phyloP scores from a whole-genome alignment of 2,888 invertebrate species.

The Spilarctia lutea region DNA sequence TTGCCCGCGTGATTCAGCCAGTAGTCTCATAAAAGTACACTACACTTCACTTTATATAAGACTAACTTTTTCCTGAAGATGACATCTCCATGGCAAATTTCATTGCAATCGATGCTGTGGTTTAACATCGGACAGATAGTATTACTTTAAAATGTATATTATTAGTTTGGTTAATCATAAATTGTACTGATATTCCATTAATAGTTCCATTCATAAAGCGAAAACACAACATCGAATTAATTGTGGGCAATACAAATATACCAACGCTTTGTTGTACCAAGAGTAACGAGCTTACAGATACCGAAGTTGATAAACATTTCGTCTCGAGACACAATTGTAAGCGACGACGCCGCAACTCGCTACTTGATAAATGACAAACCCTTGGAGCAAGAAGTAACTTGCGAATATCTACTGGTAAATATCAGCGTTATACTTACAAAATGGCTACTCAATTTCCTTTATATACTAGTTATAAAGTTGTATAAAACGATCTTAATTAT shows the following conservation, averaged over 20 bases:
- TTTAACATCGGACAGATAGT: no score
- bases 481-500: background rate
- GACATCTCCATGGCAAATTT: no score
- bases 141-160: no score
- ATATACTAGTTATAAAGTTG: background rate
- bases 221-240: background rate
- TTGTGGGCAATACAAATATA: background rate
- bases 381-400: constrained; percentile 10
- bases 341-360: constrained; percentile 11
- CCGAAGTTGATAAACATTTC: constrained; percentile 3
- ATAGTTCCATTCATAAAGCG: background rate
- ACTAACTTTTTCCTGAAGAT: no score
- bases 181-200: background rate
- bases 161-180: no score
- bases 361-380: constrained; percentile 11
- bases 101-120: no score
- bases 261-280: background rate
- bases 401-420: constrained; percentile 12
- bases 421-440: constrained; percentile 10
- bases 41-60: no score
- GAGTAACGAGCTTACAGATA: background rate
- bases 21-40: no score
- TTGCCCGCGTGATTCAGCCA: no score
- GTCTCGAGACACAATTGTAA: constrained; percentile 2
- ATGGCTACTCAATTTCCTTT: constrained; percentile 1